Evolutionary conservation across 2,113 vertebrate species (phyloP).

Genomic region (Benthochromis sp.): DNA sequence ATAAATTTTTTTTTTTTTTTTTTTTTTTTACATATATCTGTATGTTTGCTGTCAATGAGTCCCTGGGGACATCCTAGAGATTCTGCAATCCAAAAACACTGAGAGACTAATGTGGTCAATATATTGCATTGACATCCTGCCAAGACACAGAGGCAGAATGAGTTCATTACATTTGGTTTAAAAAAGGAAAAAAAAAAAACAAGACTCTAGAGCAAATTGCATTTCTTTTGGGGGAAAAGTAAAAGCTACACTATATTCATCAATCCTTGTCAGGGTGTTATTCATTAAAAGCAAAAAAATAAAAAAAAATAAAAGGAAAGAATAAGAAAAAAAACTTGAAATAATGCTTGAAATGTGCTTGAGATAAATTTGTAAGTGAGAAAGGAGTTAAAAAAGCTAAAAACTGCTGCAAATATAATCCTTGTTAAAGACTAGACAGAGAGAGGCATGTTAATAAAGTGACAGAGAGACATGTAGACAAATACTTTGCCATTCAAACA

Average conservation of each 20-base stretch:
- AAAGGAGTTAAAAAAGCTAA: background rate
- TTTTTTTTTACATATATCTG: background rate
- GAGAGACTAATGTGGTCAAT: slow-evolving; percentile 8
- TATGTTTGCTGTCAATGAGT: background rate
- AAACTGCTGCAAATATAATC: background rate
- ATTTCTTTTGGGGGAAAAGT: background rate
- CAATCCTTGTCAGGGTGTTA: background rate
- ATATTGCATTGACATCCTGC: background rate
- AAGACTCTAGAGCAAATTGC: background rate
- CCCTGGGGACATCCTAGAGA: background rate
- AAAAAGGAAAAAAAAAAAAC: background rate
- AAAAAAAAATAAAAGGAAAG: background rate
- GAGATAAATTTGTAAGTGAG: background rate
- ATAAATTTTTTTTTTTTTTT: too few relatives aligned
- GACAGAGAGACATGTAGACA: background rate
- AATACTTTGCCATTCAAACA: background rate
- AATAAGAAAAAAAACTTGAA: background rate
- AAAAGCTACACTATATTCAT: background rate
- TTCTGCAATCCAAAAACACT: background rate
- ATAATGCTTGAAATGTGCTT: background rate
- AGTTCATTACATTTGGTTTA: slow-evolving; percentile 7
- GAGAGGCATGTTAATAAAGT: background rate
- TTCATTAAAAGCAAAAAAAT: background rate
- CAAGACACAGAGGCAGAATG: slow-evolving; percentile 11
- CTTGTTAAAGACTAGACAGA: background rate